phyloP scores from a whole-genome alignment of 2,888 invertebrate genomes.

The Drosophila paracracens region DNA sequence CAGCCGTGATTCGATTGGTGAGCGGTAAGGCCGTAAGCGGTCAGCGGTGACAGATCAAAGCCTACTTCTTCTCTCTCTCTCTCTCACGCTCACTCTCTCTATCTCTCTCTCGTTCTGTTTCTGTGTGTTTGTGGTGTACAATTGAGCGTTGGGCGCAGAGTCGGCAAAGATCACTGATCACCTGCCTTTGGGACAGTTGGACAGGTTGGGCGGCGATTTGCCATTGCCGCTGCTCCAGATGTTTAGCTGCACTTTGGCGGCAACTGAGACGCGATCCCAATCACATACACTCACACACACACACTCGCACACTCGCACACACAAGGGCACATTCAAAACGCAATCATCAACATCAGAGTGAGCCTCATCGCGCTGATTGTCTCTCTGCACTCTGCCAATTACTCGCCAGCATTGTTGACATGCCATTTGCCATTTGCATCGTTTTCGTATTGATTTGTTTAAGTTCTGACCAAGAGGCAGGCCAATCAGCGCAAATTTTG shows the following conservation, averaged over 20 bases:
- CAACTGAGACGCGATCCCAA: slow-evolving; percentile 61
- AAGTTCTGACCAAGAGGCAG: slow-evolving; percentile 39
- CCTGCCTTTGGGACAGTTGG: slow-evolving; percentile 48
- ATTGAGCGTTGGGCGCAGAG: slow-evolving; percentile 41
- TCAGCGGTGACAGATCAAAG: slow-evolving; percentile 74
- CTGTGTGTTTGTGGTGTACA: slow-evolving; percentile 6
- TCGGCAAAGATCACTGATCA: slow-evolving; percentile 76
- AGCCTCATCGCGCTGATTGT: slow-evolving; percentile 61
- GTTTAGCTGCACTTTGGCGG: slow-evolving; percentile 78
- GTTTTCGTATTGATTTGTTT: slow-evolving; percentile 80
- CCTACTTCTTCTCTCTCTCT: slow-evolving; percentile 18
- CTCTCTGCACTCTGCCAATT: slow-evolving; percentile 67
- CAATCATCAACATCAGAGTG: slow-evolving; percentile 74
- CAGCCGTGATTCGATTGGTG: slow-evolving; percentile 78
- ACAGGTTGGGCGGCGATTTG: slow-evolving; percentile 51
- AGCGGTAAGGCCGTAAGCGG: slow-evolving; percentile 33
- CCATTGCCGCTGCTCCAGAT: slow-evolving; percentile 60
- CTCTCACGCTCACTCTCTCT: too few species aligned
- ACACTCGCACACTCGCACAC: slow-evolving; percentile 3
- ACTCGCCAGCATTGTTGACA: slow-evolving; percentile 77
- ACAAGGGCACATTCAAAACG: slow-evolving; percentile 37
- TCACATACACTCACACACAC: slow-evolving; percentile 40
- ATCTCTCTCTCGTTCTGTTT: neutral
- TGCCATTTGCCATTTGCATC: slow-evolving; percentile 79
- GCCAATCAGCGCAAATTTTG: slow-evolving; percentile 59